These are phyloP conservation scores for Drosophila prosaltans DNA, from an alignment of 1,140 invertebrate species.

Conservation along the genomic window DNA sequence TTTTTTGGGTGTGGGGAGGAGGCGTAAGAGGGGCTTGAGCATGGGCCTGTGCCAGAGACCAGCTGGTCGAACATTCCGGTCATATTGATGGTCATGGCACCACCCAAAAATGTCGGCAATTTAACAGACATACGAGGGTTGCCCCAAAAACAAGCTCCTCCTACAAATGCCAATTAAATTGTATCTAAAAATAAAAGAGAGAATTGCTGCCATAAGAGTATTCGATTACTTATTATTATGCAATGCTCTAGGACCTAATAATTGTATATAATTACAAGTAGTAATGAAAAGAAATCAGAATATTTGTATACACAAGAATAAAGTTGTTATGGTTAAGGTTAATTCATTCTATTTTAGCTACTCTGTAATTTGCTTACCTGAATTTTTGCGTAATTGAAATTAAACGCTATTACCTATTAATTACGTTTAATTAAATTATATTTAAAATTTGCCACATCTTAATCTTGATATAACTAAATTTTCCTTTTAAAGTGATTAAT, in stretches of 20 bases:
- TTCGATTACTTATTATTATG: background rate
- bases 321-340: no score
- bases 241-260: background rate
- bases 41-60: conserved; percentile 38
- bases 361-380: no score
- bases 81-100: conserved; percentile 73
- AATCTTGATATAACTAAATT: no score
- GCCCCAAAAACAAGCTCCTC: conserved; percentile 4
- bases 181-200: background rate
- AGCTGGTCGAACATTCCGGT: conserved; percentile 55
- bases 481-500: no score
- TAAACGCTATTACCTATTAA: no score
- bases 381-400: no score
- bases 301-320: background rate
- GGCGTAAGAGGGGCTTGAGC: conserved; percentile 1
- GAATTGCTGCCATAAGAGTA: background rate
- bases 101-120: conserved; percentile 39
- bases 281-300: background rate
- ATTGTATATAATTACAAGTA: background rate
- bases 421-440: no score
- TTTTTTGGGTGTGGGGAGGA: no score
- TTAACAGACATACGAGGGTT: conserved; percentile 53
- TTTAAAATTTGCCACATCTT: no score
- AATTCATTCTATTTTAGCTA: no score
- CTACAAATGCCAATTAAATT: background rate